phyloP scores from a whole-genome alignment of 1,140 invertebrate genomes.

The Argopecten irradians region DNA sequence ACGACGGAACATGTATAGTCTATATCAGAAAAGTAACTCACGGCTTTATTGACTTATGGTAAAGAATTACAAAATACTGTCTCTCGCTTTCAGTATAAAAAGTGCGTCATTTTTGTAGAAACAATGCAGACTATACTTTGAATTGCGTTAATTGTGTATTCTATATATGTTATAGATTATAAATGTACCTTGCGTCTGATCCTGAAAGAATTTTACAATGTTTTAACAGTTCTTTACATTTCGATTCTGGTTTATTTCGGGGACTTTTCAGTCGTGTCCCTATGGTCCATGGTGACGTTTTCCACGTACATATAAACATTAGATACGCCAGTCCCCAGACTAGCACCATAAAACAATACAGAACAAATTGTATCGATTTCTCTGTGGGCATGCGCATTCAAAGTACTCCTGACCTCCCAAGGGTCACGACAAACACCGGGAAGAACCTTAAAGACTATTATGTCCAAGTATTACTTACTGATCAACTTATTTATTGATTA shows the following conservation, averaged over 20 bases:
- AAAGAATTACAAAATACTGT: too few species aligned
- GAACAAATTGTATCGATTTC: background rate
- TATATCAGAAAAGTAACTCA: too few species aligned
- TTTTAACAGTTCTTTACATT: background rate
- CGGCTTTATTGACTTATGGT: too few species aligned
- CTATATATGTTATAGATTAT: too few species aligned
- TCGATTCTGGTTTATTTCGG: background rate
- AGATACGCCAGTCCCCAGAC: background rate
- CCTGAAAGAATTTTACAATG: background rate
- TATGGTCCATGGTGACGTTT: background rate
- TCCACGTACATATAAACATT: background rate
- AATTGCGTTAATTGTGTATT: too few species aligned
- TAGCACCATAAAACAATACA: background rate
- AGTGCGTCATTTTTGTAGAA: too few species aligned
- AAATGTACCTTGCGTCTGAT: too few species aligned
- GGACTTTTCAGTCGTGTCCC: background rate
- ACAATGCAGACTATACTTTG: too few species aligned
- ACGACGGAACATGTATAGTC: too few species aligned
- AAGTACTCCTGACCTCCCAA: background rate
- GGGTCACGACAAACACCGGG: background rate
- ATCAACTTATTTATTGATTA: background rate
- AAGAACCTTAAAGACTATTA: background rate
- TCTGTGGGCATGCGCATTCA: background rate
- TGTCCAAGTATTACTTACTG: background rate
- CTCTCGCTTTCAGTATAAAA: too few species aligned